Conservation (phyloP, 2,888 invertebrate species). For the Eristalis pertinax region DNA sequence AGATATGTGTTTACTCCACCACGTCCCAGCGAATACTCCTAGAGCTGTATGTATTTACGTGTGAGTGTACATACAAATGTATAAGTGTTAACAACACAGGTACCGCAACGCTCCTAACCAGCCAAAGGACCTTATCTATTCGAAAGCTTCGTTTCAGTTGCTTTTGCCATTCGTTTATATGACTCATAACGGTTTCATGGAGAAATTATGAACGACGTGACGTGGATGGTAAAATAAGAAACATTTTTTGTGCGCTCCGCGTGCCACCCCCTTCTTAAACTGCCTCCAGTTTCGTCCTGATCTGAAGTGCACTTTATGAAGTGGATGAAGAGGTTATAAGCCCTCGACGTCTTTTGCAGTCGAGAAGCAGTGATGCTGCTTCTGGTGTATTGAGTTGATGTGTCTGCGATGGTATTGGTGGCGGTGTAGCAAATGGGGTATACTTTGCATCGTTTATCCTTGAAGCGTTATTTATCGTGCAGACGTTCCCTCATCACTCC, state of each 20-base stretch:
- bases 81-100: constrained; percentile 31
- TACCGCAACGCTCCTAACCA: constrained; percentile 24
- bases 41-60: background rate
- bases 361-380: constrained; percentile 46
- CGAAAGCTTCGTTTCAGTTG: constrained; percentile 56
- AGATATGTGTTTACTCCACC: constrained; percentile 19
- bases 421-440: constrained; percentile 52
- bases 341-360: constrained; percentile 71
- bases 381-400: constrained; percentile 40
- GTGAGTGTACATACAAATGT: background rate
- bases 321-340: constrained; percentile 72
- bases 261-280: constrained; percentile 18
- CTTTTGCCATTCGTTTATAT: constrained; percentile 55
- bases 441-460: constrained; percentile 65
- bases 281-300: constrained; percentile 38
- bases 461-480: constrained; percentile 58
- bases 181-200: constrained; percentile 68
- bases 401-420: constrained; percentile 28
- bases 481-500: constrained; percentile 58
- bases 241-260: constrained; percentile 1
- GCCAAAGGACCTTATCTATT: constrained; percentile 70
- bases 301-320: constrained; percentile 71
- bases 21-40: constrained; percentile 5
- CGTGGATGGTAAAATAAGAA: constrained; percentile 61
- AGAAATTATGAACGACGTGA: constrained; percentile 72